phyloP scores from a whole-genome alignment of 2,888 invertebrate species.

The Leucoma salicis region DNA sequence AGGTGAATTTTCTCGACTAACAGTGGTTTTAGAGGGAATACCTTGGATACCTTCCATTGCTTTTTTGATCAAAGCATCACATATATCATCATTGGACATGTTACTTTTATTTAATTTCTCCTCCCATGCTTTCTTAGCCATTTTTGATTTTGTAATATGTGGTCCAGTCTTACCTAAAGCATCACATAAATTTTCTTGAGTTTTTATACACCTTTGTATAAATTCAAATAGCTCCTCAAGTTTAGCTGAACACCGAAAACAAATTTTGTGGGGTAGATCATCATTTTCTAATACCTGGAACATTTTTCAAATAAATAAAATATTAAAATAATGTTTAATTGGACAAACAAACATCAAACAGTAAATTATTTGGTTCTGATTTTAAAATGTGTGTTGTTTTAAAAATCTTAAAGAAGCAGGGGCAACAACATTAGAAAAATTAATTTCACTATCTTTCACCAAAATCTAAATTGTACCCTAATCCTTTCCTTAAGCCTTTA shows the following conservation, averaged over 20 bases:
- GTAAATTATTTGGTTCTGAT: no score
- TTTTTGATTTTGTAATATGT: slow-evolving; percentile 50
- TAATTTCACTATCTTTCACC: no score
- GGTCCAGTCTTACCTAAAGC: slow-evolving; percentile 51
- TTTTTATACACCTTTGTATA: slow-evolving; percentile 68
- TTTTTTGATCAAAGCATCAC: slow-evolving; percentile 71
- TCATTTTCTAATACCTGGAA: slow-evolving; percentile 75
- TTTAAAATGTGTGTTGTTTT: no score
- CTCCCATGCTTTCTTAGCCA: slow-evolving; percentile 60
- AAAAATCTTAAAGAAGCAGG: no score
- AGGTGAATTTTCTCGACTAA: slow-evolving; percentile 25
- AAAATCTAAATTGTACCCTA: no score
- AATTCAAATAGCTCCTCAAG: slow-evolving; percentile 75
- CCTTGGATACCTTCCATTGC: slow-evolving; percentile 71
- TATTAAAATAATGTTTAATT: no score
- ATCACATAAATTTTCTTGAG: slow-evolving; percentile 60
- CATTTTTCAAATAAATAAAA: no score
- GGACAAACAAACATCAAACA: no score
- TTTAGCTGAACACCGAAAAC: slow-evolving; percentile 77
- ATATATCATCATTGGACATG: slow-evolving; percentile 73
- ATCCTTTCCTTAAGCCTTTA: no score
- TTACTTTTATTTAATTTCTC: slow-evolving; percentile 66
- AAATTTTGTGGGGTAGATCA: slow-evolving; percentile 77
- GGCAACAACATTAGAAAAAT: no score
- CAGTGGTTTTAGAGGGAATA: slow-evolving; percentile 39